Base-by-base conservation (phyloP, 1,140 invertebrate genomes). In the Ceratoteleas bidentatus region DNA sequence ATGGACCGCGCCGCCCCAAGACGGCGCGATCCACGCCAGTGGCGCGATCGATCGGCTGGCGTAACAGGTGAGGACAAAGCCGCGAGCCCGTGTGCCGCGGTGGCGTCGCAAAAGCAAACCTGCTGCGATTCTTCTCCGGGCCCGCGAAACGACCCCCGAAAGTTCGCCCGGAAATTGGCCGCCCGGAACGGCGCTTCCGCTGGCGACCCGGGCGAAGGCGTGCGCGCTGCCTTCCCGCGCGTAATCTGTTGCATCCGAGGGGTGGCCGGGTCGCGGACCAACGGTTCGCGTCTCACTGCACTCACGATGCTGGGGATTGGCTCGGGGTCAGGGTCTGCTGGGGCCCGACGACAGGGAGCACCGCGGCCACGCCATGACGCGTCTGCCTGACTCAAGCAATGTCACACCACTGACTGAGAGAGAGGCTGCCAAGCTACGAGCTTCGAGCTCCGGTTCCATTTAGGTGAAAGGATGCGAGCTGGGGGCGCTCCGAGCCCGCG, bases 331-430 rank as follows among this genome's bases (percentile, higher is more conserved):
- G 54, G 33, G 38, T 49, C 15, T 38, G 49, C 14, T 38, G 32
- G 61, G 73, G 49, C 58, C 68, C n/a, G n/a, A n/a, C n/a, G n/a
- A n/a, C 73, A 15, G 11, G 45, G 33, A 15, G 36, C 65, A 58
- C 24, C 54, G 57, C 70, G 57, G 62, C 0, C 45, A 15, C 13
- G 45, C 62, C 53, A 69, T 77, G 58, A 80, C 80, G 72, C 76
- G 64, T 54, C 58, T 70, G 83, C 54, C 83, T 65, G 83, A 83
- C 83, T 74, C 72, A 77, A 85, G 64, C 77, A 76, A 74, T 73
- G 83, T 77, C 80, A 80, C 83, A 77, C 80, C 72, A 83, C 83
- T 84, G 13, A 84, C 83, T 85, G 80, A 82, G 64, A 73, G 83
- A 77, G 76, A 77, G 75, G 34, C 75, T 72, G 49, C 74, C 77